A percentile compares a stretch with the other conserved stretches of the same genome.
Evolutionary conservation across 2,113 vertebrate genomes (phyloP).

Genomic region (Ptyas mucosa): DNA sequence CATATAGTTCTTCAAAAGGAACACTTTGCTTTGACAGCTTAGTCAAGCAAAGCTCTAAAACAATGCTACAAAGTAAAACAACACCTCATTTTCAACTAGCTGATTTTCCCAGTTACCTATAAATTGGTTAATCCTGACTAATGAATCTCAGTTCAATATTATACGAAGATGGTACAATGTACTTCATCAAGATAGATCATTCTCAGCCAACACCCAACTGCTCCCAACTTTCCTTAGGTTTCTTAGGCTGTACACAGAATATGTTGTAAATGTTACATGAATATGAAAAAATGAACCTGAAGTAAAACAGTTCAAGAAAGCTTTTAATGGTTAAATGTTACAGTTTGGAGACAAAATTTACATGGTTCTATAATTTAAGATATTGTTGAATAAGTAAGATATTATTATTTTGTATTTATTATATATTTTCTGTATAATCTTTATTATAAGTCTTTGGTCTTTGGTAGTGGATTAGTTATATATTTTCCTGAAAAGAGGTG

Average conservation of each 20-base stretch:
- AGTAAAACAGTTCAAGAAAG: neutral
- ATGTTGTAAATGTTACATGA: neutral
- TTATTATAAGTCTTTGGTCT: neutral
- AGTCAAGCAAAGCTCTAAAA: neutral
- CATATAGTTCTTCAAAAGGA: neutral
- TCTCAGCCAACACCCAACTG: neutral
- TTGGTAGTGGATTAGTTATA: neutral
- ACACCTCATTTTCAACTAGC: neutral
- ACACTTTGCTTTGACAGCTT: neutral
- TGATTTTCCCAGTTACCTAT: neutral
- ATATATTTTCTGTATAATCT: neutral
- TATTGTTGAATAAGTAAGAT: neutral
- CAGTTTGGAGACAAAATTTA: neutral
- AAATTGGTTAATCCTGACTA: neutral
- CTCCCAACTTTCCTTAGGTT: neutral
- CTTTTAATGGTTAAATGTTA: neutral
- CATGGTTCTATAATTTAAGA: neutral
- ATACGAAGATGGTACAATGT: neutral
- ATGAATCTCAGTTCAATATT: neutral
- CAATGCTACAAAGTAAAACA: neutral
- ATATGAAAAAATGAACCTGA: neutral
- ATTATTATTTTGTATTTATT: neutral
- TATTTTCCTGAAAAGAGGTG: neutral
- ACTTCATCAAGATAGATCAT: neutral
- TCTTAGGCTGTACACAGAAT: neutral